Conservation (phyloP, 2,888 invertebrate genomes). For the Eurytoma adleriae region DNA sequence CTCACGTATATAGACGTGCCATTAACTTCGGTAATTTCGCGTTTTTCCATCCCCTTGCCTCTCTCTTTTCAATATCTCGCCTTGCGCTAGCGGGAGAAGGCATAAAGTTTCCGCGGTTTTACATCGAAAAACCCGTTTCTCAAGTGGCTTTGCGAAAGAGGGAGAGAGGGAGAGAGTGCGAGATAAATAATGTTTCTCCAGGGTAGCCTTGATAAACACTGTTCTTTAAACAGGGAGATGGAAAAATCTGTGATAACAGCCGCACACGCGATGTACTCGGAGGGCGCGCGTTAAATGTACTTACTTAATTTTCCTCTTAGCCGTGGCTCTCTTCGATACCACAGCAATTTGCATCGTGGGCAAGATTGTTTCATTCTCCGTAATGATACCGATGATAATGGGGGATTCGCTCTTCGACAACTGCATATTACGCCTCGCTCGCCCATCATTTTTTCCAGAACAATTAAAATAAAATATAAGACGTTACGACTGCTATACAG, state of each 20-base stretch:
- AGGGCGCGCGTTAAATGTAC: conserved; percentile 1
- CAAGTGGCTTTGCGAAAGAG: neutral
- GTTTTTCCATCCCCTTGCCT: conserved; percentile 6
- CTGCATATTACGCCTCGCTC: no score
- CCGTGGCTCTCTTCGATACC: neutral
- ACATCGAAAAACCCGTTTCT: conserved; percentile 15
- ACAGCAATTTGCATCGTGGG: neutral
- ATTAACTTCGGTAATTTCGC: conserved; percentile 42
- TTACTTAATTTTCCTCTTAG: conserved; percentile 16
- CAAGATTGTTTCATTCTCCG: neutral
- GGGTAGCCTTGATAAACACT: conserved; percentile 16
- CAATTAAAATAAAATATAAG: no score
- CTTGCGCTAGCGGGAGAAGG: neutral
- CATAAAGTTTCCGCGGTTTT: conserved; percentile 14
- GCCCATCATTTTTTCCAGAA: no score
- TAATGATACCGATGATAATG: neutral
- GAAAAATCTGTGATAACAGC: neutral
- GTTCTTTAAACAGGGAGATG: neutral
- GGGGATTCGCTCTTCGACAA: neutral
- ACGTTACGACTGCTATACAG: no score
- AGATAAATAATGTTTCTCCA: conserved; percentile 20
- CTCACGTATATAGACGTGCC: conserved; percentile 17
- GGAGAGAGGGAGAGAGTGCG: neutral
- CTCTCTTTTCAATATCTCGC: no score
- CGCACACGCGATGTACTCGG: neutral